Evolutionary conservation across 2,113 vertebrate genomes (phyloP).

Genomic region (Falcunculus frontatus): DNA sequence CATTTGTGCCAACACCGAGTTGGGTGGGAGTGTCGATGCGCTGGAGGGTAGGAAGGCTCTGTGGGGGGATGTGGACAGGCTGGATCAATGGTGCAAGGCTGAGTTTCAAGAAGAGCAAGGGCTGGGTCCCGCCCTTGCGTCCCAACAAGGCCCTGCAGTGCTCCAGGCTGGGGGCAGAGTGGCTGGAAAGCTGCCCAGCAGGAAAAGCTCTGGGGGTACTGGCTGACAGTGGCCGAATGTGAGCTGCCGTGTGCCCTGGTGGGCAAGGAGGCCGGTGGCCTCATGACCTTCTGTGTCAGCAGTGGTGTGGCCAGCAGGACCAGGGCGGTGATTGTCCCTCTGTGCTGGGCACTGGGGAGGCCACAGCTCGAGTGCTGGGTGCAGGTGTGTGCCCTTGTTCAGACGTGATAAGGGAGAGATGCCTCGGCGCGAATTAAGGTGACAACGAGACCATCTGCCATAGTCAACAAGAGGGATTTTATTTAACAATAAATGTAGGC

Average conservation of each 20-base stretch:
- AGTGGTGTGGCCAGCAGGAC: neutral
- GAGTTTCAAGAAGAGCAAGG: neutral
- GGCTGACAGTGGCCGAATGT: fast-evolving
- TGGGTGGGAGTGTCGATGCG: neutral
- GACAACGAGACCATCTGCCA: too few species aligned
- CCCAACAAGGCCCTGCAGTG: neutral
- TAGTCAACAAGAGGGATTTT: neutral
- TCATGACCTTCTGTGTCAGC: neutral
- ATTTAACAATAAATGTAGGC: neutral
- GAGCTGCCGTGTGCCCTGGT: fast-evolving
- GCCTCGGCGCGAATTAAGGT: too few species aligned
- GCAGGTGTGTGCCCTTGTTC: too few species aligned
- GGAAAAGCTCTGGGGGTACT: neutral
- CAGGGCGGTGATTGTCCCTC: neutral
- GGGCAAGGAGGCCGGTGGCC: neutral
- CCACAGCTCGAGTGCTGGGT: neutral
- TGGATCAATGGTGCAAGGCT: too few species aligned
- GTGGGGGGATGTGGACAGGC: neutral
- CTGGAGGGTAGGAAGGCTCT: neutral
- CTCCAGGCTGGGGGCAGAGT: neutral
- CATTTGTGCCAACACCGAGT: neutral
- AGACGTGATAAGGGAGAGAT: too few species aligned
- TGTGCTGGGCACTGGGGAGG: neutral
- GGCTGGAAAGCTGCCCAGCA: neutral
- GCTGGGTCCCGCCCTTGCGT: neutral